Base-by-base conservation (phyloP, 2,113 vertebrate species). In the Elachura formosa region DNA sequence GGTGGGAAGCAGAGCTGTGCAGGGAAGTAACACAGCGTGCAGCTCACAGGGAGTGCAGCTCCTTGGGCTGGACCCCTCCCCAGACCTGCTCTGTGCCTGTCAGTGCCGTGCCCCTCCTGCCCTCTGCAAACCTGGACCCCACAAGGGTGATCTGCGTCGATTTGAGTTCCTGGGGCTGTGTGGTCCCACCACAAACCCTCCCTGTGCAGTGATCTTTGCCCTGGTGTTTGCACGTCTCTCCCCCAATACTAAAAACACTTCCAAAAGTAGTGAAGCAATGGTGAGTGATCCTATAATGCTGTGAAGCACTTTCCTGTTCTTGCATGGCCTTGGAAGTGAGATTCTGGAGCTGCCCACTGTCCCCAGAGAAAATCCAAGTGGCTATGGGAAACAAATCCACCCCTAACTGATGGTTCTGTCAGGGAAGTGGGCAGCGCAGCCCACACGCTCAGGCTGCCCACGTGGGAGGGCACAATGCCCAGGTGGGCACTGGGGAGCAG, bases 371-470 rank as follows among this genome's bases (percentile, higher is more conserved):
- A 76, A 55, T 31, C 72, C 62, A 19, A 0, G 29, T 21, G 33
- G 26, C 49, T 64, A 29, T 51, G 63, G 68, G 79, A 29, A 19
- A 10, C 21, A 6, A 7, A 38, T 7, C 26, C 9, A 2, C 45
- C 5, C 7, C 2, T 20, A 19, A 24, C 36, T 40, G 64, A 2
- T 15, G 34, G 45, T 54, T 58, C 25, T 45, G 10, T 8, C 21
- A 6, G 1, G 11, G 45, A 10, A 1, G 24, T 7, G 84, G 20
- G 31, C 71, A 75, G 71, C 43, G 75, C 71, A 68, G 66, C 74
- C 34, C 66, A 1, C 5, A 0, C 9, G 0, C 34, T 31, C 17
- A 23, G 68, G 29, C 75, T 59, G 55, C 79, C 69, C 18, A 0
- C 0, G 7, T 1, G 3, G 48, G 58, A 41, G 71, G 51, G 31